Conservation (phyloP, 92 coral and sea anemone species). For the Parazoanthus darwini region DNA sequence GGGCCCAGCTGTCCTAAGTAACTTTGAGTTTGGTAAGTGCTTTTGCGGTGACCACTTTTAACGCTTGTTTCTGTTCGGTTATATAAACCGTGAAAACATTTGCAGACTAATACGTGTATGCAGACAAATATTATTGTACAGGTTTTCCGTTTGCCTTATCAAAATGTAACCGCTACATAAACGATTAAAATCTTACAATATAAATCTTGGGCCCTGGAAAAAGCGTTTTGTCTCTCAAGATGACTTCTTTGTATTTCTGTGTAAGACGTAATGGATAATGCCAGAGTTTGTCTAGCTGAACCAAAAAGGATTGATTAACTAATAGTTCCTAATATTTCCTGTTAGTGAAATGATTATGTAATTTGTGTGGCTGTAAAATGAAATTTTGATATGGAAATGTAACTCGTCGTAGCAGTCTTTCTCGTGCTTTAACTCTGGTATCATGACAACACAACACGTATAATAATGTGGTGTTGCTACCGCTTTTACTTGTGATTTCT, state of each 20-base stretch:
- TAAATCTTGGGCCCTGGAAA: not conserved
- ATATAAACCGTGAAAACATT: not conserved
- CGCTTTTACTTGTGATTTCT: not conserved
- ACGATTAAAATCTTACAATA: not conserved
- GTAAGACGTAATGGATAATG: not conserved
- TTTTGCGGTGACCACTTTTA: not conserved
- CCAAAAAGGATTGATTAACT: not conserved
- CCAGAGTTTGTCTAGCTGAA: not conserved
- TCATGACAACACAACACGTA: too few relatives aligned
- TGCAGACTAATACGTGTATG: not conserved
- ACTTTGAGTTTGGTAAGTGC: slow-evolving; percentile 30
- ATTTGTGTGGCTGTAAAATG: not conserved
- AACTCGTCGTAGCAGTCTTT: not conserved
- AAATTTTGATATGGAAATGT: not conserved
- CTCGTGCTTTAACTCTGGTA: not conserved
- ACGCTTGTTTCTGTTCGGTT: not conserved
- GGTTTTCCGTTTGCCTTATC: not conserved
- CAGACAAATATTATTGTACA: slow-evolving; percentile 10
- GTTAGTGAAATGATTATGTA: not conserved
- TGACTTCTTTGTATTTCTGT: not conserved
- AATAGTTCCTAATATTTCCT: not conserved
- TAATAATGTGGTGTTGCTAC: too few relatives aligned
- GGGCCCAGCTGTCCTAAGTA: slow-evolving; percentile 20
- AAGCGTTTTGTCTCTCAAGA: not conserved
- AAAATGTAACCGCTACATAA: not conserved